Evolutionary conservation across 2,888 invertebrate species (phyloP).

Genomic region (Polymixis lichenea): DNA sequence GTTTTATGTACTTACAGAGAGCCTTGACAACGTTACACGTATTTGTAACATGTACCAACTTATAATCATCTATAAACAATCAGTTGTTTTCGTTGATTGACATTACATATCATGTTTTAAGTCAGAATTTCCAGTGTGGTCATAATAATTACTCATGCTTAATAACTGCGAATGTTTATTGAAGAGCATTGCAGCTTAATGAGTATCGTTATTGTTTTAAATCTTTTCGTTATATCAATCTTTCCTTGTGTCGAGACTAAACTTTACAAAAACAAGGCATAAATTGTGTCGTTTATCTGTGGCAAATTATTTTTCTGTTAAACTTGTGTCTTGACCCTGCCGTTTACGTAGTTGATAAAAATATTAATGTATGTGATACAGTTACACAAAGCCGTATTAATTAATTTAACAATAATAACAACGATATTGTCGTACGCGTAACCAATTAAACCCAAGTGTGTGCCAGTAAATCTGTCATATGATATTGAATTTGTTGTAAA

Average conservation of each 20-base stretch:
- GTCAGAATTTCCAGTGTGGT: constrained; percentile 37
- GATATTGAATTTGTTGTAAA: constrained; percentile 34
- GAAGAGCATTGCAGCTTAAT: constrained; percentile 45
- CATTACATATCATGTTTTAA: constrained; percentile 43
- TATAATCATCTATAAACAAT: constrained; percentile 10
- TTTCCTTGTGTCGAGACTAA: constrained; percentile 62
- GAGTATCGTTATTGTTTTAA: constrained; percentile 64
- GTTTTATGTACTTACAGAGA: neutral
- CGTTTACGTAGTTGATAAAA: constrained; percentile 76
- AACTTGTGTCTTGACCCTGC: constrained; percentile 80
- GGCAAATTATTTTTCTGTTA: constrained; percentile 89
- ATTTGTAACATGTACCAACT: constrained; percentile 13
- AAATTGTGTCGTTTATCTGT: constrained; percentile 81
- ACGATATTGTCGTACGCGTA: constrained; percentile 56
- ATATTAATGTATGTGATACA: constrained; percentile 62
- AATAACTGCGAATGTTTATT: constrained; percentile 44
- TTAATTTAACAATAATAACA: constrained; percentile 74
- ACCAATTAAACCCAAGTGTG: constrained; percentile 54
- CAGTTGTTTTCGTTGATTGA: constrained; percentile 33
- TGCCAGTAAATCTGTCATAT: constrained; percentile 45
- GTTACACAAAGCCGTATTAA: constrained; percentile 69
- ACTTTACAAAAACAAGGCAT: constrained; percentile 78
- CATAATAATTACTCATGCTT: constrained; percentile 35
- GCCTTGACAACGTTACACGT: constrained; percentile 25
- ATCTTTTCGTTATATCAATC: constrained; percentile 65